Evolutionary conservation across 2,113 vertebrate genomes (phyloP).

Genomic region (Sigmodon hispidus): DNA sequence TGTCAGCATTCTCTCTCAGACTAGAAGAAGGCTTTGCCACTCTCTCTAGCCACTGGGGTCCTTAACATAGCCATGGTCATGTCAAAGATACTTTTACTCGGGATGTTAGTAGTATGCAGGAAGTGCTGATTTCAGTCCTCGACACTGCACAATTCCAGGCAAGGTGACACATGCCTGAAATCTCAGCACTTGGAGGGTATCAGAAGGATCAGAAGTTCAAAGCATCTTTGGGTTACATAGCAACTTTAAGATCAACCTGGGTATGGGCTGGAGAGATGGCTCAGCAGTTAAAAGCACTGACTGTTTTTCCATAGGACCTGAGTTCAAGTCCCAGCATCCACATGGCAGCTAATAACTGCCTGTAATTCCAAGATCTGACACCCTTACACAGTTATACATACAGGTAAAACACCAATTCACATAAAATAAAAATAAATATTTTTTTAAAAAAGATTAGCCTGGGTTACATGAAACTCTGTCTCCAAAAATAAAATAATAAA

Average conservation of each 20-base stretch:
- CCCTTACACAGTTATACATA: no score
- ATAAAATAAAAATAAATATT: no score
- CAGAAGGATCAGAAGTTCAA: not conserved
- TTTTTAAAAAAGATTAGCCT: not conserved
- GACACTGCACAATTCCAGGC: not conserved
- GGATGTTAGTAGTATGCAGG: not conserved
- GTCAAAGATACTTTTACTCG: not conserved
- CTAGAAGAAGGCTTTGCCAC: not conserved
- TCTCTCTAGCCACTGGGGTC: not conserved
- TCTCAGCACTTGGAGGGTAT: not conserved
- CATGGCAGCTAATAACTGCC: no score
- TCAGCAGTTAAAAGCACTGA: no score
- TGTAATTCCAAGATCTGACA: no score
- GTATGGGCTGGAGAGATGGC: no score
- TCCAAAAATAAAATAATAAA: not conserved
- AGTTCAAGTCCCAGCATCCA: no score
- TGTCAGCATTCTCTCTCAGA: not conserved
- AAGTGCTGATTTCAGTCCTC: not conserved
- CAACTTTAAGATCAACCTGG: not conserved
- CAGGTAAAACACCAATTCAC: no score
- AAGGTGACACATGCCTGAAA: not conserved
- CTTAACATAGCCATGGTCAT: not conserved
- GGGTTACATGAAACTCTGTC: not conserved
- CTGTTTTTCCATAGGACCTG: no score
- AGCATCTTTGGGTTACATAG: not conserved